phyloP scores from a whole-genome alignment of 2,113 vertebrate species.

The Neofelis nebulosa region DNA sequence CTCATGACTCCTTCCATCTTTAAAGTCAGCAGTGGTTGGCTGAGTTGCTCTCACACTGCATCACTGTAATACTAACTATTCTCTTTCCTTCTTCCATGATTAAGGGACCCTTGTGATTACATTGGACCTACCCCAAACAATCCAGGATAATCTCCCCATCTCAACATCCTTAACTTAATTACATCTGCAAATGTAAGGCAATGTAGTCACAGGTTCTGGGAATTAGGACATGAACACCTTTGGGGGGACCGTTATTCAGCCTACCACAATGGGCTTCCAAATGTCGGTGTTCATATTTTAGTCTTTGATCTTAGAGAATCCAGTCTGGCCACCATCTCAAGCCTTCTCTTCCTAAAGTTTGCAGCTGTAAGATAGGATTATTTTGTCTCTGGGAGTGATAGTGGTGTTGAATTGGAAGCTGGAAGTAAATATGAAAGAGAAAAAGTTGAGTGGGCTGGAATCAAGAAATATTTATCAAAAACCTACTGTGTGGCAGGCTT shows the following conservation, averaged over 20 bases:
- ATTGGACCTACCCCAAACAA: background rate
- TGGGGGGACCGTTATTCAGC: background rate
- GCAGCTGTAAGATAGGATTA: background rate
- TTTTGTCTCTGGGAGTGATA: background rate
- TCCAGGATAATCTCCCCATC: background rate
- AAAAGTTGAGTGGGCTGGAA: background rate
- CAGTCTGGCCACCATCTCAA: background rate
- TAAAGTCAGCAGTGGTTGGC: background rate
- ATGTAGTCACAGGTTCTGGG: background rate
- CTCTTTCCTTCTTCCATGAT: background rate
- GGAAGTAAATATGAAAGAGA: background rate
- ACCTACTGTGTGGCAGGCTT: background rate
- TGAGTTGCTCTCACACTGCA: background rate
- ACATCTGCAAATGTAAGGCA: background rate
- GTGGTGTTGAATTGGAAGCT: background rate
- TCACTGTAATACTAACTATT: background rate
- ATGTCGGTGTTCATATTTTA: background rate
- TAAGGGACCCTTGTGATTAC: background rate
- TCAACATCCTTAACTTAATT: background rate
- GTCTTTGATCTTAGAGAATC: background rate
- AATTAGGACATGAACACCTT: background rate
- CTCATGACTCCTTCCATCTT: background rate
- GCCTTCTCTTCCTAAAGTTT: background rate
- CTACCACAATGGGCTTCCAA: background rate
- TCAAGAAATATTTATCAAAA: slow-evolving; percentile 13